Evolutionary conservation across 2,113 vertebrate genomes (phyloP).

Genomic region (Colistium nudipinnis): DNA sequence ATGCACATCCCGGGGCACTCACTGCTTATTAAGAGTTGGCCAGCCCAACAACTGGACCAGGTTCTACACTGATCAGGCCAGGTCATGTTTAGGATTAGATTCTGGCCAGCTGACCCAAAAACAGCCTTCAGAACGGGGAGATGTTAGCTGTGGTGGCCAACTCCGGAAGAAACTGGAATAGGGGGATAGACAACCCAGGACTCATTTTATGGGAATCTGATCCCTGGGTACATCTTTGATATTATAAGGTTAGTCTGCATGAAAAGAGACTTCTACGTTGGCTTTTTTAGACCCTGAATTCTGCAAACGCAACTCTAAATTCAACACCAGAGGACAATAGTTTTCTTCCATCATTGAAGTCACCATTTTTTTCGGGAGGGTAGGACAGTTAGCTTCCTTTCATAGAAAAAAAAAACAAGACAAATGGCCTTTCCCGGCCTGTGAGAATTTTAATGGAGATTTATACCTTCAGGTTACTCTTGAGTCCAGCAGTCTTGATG

Average conservation of each 20-base stretch:
- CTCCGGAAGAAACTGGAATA: too few species aligned
- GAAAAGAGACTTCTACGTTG: neutral
- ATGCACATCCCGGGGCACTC: too few species aligned
- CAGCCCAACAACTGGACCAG: too few species aligned
- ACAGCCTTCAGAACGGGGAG: too few species aligned
- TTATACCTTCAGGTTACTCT: slow-evolving; percentile 44
- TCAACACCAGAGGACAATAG: neutral
- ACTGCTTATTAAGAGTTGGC: too few species aligned
- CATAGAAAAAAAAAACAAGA: slow-evolving; percentile 57
- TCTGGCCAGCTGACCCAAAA: too few species aligned
- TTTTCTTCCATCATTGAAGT: neutral
- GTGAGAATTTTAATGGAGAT: slow-evolving; percentile 48
- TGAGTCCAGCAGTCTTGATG: slow-evolving; percentile 35
- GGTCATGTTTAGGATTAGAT: too few species aligned
- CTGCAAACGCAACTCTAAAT: neutral
- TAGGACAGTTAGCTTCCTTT: slow-evolving; percentile 36
- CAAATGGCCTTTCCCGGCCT: slow-evolving; percentile 31
- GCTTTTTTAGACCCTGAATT: neutral
- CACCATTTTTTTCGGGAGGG: slow-evolving; percentile 33
- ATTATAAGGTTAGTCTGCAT: neutral
- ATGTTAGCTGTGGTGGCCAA: too few species aligned
- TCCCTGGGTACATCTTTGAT: too few species aligned
- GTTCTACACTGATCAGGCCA: too few species aligned
- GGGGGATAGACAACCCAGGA: too few species aligned
- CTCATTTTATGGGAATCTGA: too few species aligned